phyloP scores from a whole-genome alignment of 1,140 invertebrate genomes.

The Bactericera cockerelli region DNA sequence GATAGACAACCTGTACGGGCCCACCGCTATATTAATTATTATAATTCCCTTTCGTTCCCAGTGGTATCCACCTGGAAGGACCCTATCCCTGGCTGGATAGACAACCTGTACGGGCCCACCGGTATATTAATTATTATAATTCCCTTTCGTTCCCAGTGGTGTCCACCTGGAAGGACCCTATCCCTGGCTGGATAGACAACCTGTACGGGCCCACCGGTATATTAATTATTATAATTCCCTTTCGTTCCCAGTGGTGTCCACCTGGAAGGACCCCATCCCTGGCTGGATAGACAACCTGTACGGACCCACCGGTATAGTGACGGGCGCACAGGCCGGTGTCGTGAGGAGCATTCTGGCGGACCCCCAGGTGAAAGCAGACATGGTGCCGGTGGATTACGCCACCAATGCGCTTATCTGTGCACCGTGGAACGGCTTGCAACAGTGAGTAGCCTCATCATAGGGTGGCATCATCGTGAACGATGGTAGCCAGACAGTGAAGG shows the following conservation, averaged over 20 bases:
- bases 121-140: too few relatives aligned
- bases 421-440: conserved; percentile 16
- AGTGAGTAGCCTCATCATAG: conserved; percentile 24
- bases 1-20: too few relatives aligned
- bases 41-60: too few relatives aligned
- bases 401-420: conserved; percentile 59
- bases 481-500: too few relatives aligned
- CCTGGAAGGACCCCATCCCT: conserved; percentile 44
- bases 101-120: too few relatives aligned
- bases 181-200: conserved; percentile 38
- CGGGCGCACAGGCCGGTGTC: conserved; percentile 42
- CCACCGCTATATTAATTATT: too few relatives aligned
- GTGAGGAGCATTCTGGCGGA: conserved; percentile 39
- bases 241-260: conserved; percentile 33
- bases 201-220: conserved; percentile 52
- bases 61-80: too few relatives aligned
- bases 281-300: conserved; percentile 56
- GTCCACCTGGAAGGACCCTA: too few relatives aligned
- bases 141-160: conserved; percentile 14
- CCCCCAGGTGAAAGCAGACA: conserved; percentile 42
- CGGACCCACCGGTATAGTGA: conserved; percentile 46
- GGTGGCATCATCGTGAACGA: too few relatives aligned
- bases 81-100: too few relatives aligned
- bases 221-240: too few relatives aligned
- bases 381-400: conserved; percentile 69